Conservation (phyloP, 1,140 invertebrate species). For the Caligus rogercresseyi region DNA sequence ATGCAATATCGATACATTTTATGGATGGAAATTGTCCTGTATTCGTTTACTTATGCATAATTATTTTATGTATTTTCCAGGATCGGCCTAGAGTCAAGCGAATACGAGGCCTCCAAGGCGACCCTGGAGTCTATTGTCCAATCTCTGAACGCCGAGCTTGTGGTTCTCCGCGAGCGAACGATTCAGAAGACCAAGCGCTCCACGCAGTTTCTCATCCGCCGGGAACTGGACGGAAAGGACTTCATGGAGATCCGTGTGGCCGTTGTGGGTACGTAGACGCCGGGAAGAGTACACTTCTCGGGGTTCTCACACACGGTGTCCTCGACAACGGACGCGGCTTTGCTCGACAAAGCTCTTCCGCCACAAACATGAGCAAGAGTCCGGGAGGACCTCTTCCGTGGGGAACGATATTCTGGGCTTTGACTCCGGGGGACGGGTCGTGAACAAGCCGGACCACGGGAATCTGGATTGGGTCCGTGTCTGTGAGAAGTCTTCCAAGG, state of each 20-base stretch:
- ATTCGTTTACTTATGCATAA: no score
- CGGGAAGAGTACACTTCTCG: slow-evolving; percentile 85
- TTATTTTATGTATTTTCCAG: slow-evolving; percentile 30
- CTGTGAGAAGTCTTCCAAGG: slow-evolving; percentile 92
- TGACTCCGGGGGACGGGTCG: slow-evolving; percentile 55
- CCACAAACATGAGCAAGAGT: slow-evolving; percentile 98
- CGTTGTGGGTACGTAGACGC: slow-evolving; percentile 99
- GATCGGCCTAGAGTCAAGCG: slow-evolving; percentile 60
- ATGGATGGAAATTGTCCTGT: no score
- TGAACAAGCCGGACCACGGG: slow-evolving; percentile 91
- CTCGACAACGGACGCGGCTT: slow-evolving; percentile 86
- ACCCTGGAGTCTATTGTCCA: slow-evolving; percentile 67
- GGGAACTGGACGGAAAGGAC: slow-evolving; percentile 54
- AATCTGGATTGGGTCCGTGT: slow-evolving; percentile 97
- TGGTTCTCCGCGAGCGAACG: slow-evolving; percentile 46
- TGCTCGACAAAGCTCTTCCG: slow-evolving; percentile 74
- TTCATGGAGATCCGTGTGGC: slow-evolving; percentile 96
- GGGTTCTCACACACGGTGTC: slow-evolving; percentile 87
- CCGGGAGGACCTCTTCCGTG: slow-evolving; percentile 90
- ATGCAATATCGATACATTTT: no score
- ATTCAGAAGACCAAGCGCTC: slow-evolving; percentile 27
- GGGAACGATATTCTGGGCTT: slow-evolving; percentile 92
- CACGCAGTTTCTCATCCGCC: slow-evolving; percentile 68
- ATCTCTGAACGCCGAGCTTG: slow-evolving; percentile 66
- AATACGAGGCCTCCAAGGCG: slow-evolving; percentile 69